Base-by-base conservation (phyloP, 2,797 vertebrate species). In the Trematomus bernacchii region DNA sequence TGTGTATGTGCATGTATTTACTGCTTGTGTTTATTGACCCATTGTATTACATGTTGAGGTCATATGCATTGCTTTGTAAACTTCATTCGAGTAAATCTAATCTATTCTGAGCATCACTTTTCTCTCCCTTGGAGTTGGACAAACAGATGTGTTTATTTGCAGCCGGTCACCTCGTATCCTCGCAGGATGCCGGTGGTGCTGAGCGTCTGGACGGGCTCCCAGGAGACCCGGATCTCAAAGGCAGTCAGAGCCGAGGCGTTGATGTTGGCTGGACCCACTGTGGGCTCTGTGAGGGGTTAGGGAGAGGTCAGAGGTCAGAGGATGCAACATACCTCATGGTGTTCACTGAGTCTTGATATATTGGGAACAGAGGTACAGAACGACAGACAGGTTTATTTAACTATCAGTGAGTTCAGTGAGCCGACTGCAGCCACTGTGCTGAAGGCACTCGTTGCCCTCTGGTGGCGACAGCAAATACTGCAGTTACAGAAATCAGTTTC, bases 221-320 rank as follows among this genome's bases (percentile, higher is more conserved):
- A 99, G 23, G 95, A 97, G 76, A 99, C 96, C 9, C 96, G 96
- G 91, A 99, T 96, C 83, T 99, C 97, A 2, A 97, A 97, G 67
- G 98, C 96, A 0, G 95, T 95, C 27, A 97, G 85, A 0, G 95
- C 95, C 0, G 96, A 96, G 85, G 97, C 96, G 3, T 93, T 96
- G 65, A 98, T 93, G 80, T 90, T 94, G 42, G 94, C 90, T 1
- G 98, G 97, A 73, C 96, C 95, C 48, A 92, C 93, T 7, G 93
- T 97, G 0, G 98, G 98, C 86, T 97, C 98, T 99, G 91, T 52
- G 37, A 68, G 33, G 66, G 74, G 23, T 23, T n/a, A 19, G n/a
- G 1, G 21, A 74, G 44, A 47, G 12, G 33, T 12, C 21, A 59
- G 0, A 15, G 10, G 19, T 55, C 19, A 72, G 0, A 43, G 30